Evolutionary conservation across 2,888 invertebrate species (phyloP), one percentile per base, ranked within the genome.

Genomic region (Tholera decimalis): DNA sequence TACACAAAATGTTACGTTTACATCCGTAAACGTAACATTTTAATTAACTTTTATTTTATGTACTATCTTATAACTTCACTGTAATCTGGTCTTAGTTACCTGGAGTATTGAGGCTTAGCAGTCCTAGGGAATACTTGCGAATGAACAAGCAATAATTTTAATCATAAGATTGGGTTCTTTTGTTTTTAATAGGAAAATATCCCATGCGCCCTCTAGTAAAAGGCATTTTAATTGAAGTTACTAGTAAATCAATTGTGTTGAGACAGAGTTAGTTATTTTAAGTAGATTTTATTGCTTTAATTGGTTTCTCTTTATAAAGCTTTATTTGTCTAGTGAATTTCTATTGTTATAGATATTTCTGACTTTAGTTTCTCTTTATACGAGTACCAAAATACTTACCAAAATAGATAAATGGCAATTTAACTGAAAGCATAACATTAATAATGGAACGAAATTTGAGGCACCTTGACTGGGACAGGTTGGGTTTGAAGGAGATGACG

Each of bases 41-140:
- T 57, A 67, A 74, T 55, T 24, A 58, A 54, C 22, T 13, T 43
- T 51, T 59, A 20, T 54, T 37, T 13, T 20, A 18, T 26, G 7
- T 1, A 44, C 18, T 28, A 51, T 63, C 69, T 53, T 56, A 55
- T 44, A 72, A 51, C 49, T 49, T 66, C 49, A 59, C 18, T 46
- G 59, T 58, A 69, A 61, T 79, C 67, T 65, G 46, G 61, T 41
- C 55, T 33, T 33, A 35, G 61, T 53, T 22, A 70, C 72, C 41
- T 24, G 58, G 46, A 51, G 53, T 37, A 65, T 67, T 75, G 57
- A 54, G 73, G 70, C 81, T 78, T 66, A 71, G 56, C 33, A 35
- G 30, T 79, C 73, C 70, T 41, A 22, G 76, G 66, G 79, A 81
- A 51, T 55, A 7, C 49, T 35, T 41, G 47, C 49, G 47, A 28